phyloP scores from a whole-genome alignment of 92 coral and sea anemone genomes.

The Zoanthus solanderi region DNA sequence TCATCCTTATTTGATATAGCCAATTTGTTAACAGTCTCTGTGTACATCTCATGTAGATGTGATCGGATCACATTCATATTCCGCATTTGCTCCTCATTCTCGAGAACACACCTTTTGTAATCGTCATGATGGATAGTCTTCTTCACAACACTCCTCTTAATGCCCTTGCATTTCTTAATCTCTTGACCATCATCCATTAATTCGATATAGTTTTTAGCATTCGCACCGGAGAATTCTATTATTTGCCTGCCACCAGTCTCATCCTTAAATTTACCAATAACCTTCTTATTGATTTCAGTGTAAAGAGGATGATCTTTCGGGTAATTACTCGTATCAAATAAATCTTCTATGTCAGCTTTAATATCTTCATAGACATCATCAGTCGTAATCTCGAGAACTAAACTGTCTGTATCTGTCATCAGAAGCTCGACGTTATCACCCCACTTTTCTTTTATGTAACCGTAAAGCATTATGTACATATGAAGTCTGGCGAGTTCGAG shows the following conservation, averaged over 20 bases:
- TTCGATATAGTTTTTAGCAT: not conserved
- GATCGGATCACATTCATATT: not conserved
- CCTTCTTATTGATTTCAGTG: not conserved
- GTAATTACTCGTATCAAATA: not conserved
- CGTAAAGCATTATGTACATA: too few relatives aligned
- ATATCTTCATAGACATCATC: not conserved
- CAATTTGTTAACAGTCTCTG: not conserved
- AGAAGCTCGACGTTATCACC: not conserved
- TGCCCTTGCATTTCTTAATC: not conserved
- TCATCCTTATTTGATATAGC: not conserved
- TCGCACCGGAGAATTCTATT: too few relatives aligned
- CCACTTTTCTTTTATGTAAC: not conserved
- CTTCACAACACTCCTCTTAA: not conserved
- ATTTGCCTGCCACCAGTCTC: not conserved
- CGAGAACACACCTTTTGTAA: not conserved
- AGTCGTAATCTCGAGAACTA: not conserved
- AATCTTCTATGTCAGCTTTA: not conserved
- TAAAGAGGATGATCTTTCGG: not conserved
- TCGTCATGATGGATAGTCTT: too few relatives aligned
- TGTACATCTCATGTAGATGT: not conserved
- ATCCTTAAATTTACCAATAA: not conserved
- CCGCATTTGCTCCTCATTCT: not conserved
- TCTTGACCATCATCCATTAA: not conserved
- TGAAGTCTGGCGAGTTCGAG: too few relatives aligned
- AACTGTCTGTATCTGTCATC: not conserved